These are phyloP conservation scores for Caenorhabditis sulstoni DNA, from an alignment of 2,888 invertebrate genomes.

Conservation along the genomic window DNA sequence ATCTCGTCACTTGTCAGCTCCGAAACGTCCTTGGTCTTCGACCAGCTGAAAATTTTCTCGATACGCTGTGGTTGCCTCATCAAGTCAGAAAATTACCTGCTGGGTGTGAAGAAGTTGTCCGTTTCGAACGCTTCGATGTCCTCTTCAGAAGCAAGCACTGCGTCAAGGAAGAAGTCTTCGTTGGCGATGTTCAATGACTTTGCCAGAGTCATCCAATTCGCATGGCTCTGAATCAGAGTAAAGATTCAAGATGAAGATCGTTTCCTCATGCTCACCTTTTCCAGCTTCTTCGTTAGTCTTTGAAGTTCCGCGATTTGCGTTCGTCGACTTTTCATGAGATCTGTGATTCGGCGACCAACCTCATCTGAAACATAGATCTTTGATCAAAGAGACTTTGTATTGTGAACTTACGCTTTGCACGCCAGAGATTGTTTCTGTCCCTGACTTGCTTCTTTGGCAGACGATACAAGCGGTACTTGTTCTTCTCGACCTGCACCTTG, in stretches of 20 bases:
- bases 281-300: neutral
- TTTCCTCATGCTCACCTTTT: neutral
- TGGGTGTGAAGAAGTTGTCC: slow-evolving; percentile 12
- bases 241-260: neutral
- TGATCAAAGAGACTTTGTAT: neutral
- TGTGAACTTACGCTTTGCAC: slow-evolving; percentile 13
- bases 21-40: slow-evolving; percentile 9
- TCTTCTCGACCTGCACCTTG: slow-evolving; percentile 20
- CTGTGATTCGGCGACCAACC: neutral
- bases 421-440: slow-evolving; percentile 16
- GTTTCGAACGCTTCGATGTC: slow-evolving; percentile 29
- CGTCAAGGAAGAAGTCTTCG: slow-evolving; percentile 36
- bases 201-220: slow-evolving; percentile 10
- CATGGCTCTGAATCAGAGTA: neutral
- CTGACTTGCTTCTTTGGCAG: slow-evolving; percentile 1
- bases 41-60: slow-evolving; percentile 20
- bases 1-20: slow-evolving; percentile 12
- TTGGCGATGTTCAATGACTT: slow-evolving; percentile 11
- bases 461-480: slow-evolving; percentile 31
- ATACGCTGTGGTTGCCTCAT: neutral
- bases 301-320: slow-evolving; percentile 1
- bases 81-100: neutral
- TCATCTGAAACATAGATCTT: slow-evolving; percentile 6
- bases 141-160: slow-evolving; percentile 3
- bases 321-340: neutral